Base-by-base conservation (phyloP, 2,113 vertebrate species). In the Aegotheles bennettii region DNA sequence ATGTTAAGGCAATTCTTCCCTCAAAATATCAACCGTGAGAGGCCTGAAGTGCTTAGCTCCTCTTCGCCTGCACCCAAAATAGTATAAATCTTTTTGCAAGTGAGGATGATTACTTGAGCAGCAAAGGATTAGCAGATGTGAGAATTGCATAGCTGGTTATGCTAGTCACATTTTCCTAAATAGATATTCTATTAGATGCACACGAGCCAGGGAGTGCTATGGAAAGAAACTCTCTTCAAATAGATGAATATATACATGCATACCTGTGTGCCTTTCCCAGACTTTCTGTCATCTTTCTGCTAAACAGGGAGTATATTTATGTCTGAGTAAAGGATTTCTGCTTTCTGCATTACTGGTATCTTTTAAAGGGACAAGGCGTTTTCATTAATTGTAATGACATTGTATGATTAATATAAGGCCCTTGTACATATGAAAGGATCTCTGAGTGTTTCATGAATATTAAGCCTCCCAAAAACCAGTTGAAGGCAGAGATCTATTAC, bases 111-210 rank as follows among this genome's bases (percentile, higher is more conserved):
- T 89, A 82, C 92, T 96, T 87, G 83, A 91, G 48, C 93, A 90
- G 92, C 64, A 89, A 89, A 90, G 89, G 95, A 95, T 93, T 90
- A 90, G 90, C 96, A 96, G 96, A 93, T 97, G 96, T 96, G 94
- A 96, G 64, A 65, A 26, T 7, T 95, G 76, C 96, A 95, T 94
- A 94, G 96, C 95, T 96, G 83, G 76, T 84, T 84, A 60, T 65
- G 69, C 80, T 96, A 90, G 94, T 96, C 96, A 96, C 69, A 87
- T 92, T 96, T 97, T 96, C 93, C 95, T 90, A 93, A 95, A 89
- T n/a, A 95, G 92, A 88, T 57, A 88, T 4, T 88, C 71, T 77
- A 13, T 67, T 84, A 80, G 45, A 85, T 47, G 89, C 82, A 88
- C 3, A 0, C 28, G 0, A 89, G 92, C 94, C 91, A 89, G 77